Evolutionary conservation across 2,888 invertebrate genomes (phyloP), one percentile per base, ranked within the genome.

Genomic region (Herminia tarsipennalis): DNA sequence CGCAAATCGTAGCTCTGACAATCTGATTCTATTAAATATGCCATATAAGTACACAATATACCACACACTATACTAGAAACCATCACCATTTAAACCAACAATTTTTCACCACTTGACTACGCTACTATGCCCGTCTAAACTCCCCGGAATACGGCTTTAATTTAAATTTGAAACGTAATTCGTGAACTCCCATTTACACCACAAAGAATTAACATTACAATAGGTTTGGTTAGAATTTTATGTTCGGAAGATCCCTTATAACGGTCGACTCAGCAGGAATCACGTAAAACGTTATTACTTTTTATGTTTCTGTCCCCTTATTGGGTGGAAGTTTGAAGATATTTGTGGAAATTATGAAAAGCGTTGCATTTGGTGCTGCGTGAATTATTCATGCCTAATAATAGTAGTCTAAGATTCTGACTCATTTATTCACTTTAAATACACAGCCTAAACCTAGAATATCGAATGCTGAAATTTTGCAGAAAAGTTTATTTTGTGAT

Each of bases 171-270:
- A 68, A 73, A 70, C 63, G 72, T 59, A 70, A 67, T 68, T 65
- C 67, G 41, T 65, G 66, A 64, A 64, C 58, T 56, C 65, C 67
- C 69, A 80, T 80, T 80, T 73, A 59, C 76, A 73, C 72, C 70
- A 80, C 74, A 76, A 78, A 78, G 75, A 72, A 72, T 72, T 66
- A 58, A 61, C 69, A 73, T 72, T 62, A 73, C 70, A 66, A 66
- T 50, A 61, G 60, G 59, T 66, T 61, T 46, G 39, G 58, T 60
- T 78, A 71, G 71, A 68, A 80, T 78, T 79, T 78, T 73, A 70
- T 66, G 61, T 73, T 70, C 61, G 51, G 47, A 38, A 52, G 60
- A 52, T 65, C 49, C 58, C 61, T 68, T 70, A 64, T 55, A 42
- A 34, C 39, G 20, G 43, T 13, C 35, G 36, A 41, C 25, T 46